Base-by-base conservation (phyloP, 92 coral and sea anemone species). In the Diadumene lineata region DNA sequence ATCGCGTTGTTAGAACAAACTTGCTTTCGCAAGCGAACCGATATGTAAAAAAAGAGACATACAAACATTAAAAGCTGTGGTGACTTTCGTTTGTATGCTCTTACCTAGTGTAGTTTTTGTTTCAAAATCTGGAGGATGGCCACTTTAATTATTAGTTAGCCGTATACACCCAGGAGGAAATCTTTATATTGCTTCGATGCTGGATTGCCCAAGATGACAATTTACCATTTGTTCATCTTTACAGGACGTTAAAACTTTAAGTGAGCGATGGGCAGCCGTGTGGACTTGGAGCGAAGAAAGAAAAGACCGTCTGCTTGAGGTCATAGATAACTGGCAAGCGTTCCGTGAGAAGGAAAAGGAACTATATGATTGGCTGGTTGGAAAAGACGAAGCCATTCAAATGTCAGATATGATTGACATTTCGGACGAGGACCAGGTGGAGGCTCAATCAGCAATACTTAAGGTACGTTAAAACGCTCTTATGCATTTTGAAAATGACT, bases 271-370 rank as follows among this genome's bases (percentile, higher is more conserved):
- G 97, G 87, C 87, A 60, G 87, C 82, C 15, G 88, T 91, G 50
- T 78, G 89, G 84, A 91, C 69, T 74, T 91, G 97, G 97, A 79
- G 91, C 4, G 97, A 88, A 53, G 97, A 91, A 27, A 60, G 93
- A 71, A 83, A 78, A 67, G 62, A 82, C 24, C 87, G 86, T 68
- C 27, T 91, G 76, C 27, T 28, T 33, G 84, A 82, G 56, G 87
- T 84, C 31, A 71, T 88, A 0, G 17, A 73, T 9, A 85, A 85
- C 66, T 91, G 97, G 97, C 76, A 81, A 58, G 75, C 82, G 64
- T 79, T 85, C 21, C 90, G 88, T 0, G 74, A 75, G 11, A 79
- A 79, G 32, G 91, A 91, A 69, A 65, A 27, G 24, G 51, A 43
- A 2, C 15, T 88, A 34, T 44, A 84, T 34, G 77, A 79, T 24